A percentile compares a stretch with the other conserved stretches of the same genome.
Evolutionary conservation across 2,888 invertebrate species (phyloP).

Genomic region (Epirrhoe alternata): DNA sequence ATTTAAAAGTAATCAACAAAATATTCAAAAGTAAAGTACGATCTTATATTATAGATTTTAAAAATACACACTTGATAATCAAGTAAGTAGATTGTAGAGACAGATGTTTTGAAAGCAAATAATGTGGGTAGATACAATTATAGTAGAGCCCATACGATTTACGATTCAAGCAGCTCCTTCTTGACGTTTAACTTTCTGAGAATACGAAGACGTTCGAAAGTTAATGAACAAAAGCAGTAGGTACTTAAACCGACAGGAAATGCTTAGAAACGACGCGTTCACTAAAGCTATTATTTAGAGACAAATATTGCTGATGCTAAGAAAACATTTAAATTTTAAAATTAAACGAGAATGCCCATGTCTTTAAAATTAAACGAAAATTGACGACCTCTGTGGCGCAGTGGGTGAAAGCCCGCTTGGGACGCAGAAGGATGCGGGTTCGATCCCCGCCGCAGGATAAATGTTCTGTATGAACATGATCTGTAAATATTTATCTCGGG

Average conservation of each 20-base stretch:
- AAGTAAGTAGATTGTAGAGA: constrained; percentile 41
- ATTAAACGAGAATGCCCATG: too few relatives aligned
- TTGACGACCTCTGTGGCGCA: too few relatives aligned
- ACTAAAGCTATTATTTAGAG: neutral
- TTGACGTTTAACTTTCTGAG: neutral
- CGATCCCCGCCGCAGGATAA: too few relatives aligned
- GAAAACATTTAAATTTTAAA: neutral
- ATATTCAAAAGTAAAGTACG: constrained; percentile 4
- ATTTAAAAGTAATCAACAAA: constrained; percentile 5
- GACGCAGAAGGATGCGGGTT: too few relatives aligned
- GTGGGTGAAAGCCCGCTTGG: too few relatives aligned
- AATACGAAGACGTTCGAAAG: neutral
- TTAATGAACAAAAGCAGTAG: neutral
- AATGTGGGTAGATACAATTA: constrained; percentile 32
- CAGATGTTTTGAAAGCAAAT: constrained; percentile 51
- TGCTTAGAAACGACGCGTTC: neutral
- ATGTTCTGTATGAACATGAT: too few relatives aligned
- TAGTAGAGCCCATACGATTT: constrained; percentile 19
- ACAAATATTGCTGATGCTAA: neutral
- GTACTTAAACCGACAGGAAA: neutral
- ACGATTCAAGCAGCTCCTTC: neutral
- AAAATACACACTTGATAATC: constrained; percentile 40
- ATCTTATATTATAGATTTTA: constrained; percentile 36
- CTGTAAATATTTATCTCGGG: too few relatives aligned
- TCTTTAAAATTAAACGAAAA: too few relatives aligned